Evolutionary conservation across 2,888 invertebrate genomes (phyloP).

Genomic region (Hypercompe scribonia): DNA sequence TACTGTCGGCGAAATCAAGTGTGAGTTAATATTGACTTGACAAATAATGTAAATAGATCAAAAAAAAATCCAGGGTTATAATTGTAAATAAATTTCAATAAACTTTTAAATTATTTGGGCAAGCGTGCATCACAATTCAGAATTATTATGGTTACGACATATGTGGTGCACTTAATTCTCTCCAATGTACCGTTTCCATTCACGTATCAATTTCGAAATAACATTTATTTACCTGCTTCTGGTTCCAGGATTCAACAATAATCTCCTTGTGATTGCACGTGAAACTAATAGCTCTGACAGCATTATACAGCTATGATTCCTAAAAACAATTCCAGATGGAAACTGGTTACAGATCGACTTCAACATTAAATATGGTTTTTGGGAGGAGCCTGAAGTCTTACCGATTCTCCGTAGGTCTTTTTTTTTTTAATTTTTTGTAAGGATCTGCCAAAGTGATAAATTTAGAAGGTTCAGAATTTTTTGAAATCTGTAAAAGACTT

Average conservation of each 20-base stretch:
- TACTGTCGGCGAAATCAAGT: no score
- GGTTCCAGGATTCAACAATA: background rate
- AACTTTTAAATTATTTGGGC: background rate
- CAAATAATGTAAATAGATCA: no score
- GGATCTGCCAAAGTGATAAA: no score
- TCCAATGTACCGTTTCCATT: no score
- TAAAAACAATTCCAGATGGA: background rate
- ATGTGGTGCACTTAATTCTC: background rate
- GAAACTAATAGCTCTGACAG: background rate
- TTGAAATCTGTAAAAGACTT: no score
- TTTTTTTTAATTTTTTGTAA: no score
- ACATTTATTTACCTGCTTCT: background rate
- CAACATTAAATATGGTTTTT: background rate
- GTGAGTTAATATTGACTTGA: no score
- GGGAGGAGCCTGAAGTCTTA: background rate
- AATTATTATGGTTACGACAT: background rate
- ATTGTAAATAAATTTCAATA: background rate
- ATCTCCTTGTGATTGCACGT: constrained; percentile 3
- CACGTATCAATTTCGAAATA: background rate
- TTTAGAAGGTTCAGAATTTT: no score
- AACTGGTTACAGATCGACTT: background rate
- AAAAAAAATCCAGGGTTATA: no score
- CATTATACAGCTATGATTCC: background rate
- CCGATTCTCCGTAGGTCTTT: no score
- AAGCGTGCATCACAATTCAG: background rate